These are phyloP conservation scores for Drosophila ananassae DNA, from an alignment of 1,140 invertebrate species.

Conservation along the genomic window DNA sequence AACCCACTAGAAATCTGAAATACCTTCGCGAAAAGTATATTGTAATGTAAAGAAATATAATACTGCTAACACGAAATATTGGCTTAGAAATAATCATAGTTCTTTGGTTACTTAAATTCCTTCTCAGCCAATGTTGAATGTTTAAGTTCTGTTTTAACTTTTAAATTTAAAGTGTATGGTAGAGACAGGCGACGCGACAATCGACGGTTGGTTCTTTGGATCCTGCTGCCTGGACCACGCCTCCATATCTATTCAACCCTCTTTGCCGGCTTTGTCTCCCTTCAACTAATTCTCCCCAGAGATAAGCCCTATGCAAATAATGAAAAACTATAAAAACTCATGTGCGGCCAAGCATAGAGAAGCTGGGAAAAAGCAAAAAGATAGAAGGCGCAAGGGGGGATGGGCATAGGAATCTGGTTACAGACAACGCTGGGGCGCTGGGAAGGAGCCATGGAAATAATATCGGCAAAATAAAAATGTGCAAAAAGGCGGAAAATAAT, in stretches of 20 bases:
- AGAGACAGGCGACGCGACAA: slow-evolving; percentile 60
- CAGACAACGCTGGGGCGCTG: slow-evolving; percentile 18
- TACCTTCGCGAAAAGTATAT: neutral
- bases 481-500: slow-evolving; percentile 79
- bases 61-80: neutral
- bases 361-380: slow-evolving; percentile 9
- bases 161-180: slow-evolving; percentile 8
- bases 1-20: neutral
- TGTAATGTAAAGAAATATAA: slow-evolving; percentile 1
- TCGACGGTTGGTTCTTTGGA: slow-evolving; percentile 60
- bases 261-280: slow-evolving; percentile 11
- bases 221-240: slow-evolving; percentile 23
- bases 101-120: too few species aligned
- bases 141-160: neutral
- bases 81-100: neutral
- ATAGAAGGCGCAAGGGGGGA: neutral
- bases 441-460: slow-evolving; percentile 60
- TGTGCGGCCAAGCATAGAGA: slow-evolving; percentile 56
- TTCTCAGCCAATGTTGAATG: neutral
- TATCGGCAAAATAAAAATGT: slow-evolving; percentile 79
- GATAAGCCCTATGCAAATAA: slow-evolving; percentile 80
- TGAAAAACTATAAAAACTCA: slow-evolving; percentile 82
- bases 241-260: slow-evolving; percentile 13
- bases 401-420: slow-evolving; percentile 32
- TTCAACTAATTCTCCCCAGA: slow-evolving; percentile 68